phyloP scores from a whole-genome alignment of 2,888 invertebrate genomes.

The Troilus luridus region DNA sequence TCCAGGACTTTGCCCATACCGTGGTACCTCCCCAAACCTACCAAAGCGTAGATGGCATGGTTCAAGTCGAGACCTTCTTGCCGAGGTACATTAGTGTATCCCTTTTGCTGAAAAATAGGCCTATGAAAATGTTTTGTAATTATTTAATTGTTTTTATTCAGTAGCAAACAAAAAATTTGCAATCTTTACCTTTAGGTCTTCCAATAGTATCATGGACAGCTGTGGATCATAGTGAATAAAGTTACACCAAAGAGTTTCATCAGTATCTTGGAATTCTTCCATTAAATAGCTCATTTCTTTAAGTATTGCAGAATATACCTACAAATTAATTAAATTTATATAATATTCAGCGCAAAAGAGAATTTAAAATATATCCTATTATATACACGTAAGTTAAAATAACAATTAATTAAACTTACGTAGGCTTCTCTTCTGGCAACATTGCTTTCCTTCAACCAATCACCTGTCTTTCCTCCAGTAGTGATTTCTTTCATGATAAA shows the following conservation, averaged over 20 bases:
- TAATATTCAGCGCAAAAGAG: background rate
- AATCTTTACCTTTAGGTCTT: background rate
- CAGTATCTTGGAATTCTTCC: background rate
- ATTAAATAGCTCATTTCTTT: background rate
- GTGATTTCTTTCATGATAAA: background rate
- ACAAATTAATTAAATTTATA: background rate
- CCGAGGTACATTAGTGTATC: background rate
- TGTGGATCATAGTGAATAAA: background rate
- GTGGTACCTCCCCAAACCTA: background rate
- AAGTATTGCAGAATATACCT: background rate
- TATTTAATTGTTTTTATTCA: background rate
- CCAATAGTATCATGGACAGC: background rate
- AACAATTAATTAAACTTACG: background rate
- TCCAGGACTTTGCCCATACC: background rate
- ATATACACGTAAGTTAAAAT: no score
- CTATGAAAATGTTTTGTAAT: background rate
- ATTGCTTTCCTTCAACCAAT: background rate
- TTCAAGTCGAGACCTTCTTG: background rate
- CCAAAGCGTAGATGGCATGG: background rate
- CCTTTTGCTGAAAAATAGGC: background rate
- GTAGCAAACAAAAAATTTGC: background rate
- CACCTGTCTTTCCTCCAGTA: background rate
- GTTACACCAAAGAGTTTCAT: constrained; percentile 17
- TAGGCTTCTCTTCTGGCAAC: background rate
- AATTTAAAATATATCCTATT: no score